A percentile compares a stretch with the other conserved stretches of the same genome.
These are phyloP conservation scores for Microcebus ravelobensis DNA, from an alignment of 2,113 vertebrate genomes.

Conservation along the genomic window DNA sequence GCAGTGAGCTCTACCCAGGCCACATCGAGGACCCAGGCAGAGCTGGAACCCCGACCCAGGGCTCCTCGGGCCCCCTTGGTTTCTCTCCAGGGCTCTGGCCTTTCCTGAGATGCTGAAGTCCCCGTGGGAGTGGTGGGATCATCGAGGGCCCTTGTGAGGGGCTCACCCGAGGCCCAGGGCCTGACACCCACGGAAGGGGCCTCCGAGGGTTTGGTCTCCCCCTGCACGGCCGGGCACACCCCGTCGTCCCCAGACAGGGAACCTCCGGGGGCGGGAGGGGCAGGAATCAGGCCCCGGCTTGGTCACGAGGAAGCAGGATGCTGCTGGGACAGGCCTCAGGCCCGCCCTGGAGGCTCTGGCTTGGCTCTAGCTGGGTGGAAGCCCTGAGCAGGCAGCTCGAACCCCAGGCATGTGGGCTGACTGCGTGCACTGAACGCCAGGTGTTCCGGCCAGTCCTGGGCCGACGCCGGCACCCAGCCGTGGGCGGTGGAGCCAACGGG, in stretches of 20 bases:
- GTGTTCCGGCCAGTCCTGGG: not conserved
- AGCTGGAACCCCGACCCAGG: not conserved
- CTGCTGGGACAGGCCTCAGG: not conserved
- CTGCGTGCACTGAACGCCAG: not conserved
- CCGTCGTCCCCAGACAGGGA: not conserved
- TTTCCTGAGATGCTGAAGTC: not conserved
- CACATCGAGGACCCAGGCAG: not conserved
- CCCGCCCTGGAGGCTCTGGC: not conserved
- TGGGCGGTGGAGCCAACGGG: not conserved
- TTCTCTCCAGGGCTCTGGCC: not conserved
- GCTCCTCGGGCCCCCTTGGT: not conserved
- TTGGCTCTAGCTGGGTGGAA: not conserved
- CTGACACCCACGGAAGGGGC: too few species aligned
- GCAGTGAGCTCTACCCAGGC: too few species aligned
- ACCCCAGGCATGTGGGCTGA: not conserved
- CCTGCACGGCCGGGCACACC: not conserved
- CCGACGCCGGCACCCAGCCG: too few species aligned
- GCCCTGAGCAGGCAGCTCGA: not conserved
- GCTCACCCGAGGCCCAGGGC: not conserved
- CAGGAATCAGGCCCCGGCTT: too few species aligned
- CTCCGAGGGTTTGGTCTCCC: not conserved
- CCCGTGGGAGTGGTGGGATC: accelerated
- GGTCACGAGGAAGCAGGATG: not conserved
- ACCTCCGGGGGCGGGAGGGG: too few species aligned
- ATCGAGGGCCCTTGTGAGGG: not conserved